A percentile compares a stretch with the other conserved stretches of the same genome.
Evolutionary conservation across 2,888 invertebrate genomes (phyloP).

Genomic region (Tenthredo mesomela): DNA sequence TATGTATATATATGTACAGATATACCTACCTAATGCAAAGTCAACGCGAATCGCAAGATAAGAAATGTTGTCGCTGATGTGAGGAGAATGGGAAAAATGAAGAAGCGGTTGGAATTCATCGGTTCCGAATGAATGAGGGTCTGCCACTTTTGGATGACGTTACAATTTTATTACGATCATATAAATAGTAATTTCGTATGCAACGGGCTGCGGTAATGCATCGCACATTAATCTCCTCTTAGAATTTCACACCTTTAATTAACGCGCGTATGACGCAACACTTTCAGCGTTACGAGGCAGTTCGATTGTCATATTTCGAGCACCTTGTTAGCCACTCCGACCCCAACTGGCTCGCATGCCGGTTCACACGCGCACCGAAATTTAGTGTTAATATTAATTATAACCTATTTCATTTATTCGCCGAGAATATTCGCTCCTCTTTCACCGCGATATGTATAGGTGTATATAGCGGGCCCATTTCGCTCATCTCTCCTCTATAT

Average conservation of each 20-base stretch:
- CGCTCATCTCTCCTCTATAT: too few species aligned
- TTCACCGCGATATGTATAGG: neutral
- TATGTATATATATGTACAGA: too few species aligned
- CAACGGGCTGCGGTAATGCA: neutral
- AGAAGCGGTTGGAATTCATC: conserved; percentile 8
- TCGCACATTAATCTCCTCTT: conserved; percentile 35
- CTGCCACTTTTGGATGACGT: conserved; percentile 14
- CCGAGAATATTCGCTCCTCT: neutral
- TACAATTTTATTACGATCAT: neutral
- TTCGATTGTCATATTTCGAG: conserved; percentile 33
- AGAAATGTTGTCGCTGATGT: neutral
- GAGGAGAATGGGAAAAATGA: neutral
- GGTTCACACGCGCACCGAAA: conserved; percentile 33
- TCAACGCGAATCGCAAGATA: neutral
- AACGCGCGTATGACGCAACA: conserved; percentile 27
- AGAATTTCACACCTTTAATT: conserved; percentile 40
- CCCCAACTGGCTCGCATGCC: neutral
- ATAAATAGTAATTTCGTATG: neutral
- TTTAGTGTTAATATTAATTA: neutral
- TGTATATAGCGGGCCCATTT: too few species aligned
- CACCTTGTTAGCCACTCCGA: conserved; percentile 25
- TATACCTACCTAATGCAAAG: neutral
- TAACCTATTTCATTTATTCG: neutral
- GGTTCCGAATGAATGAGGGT: neutral
- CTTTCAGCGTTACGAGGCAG: conserved; percentile 34